A percentile compares a stretch with the other conserved stretches of the same genome.
phyloP scores from a whole-genome alignment of 2,888 invertebrate genomes.

The Andrena minutula region DNA sequence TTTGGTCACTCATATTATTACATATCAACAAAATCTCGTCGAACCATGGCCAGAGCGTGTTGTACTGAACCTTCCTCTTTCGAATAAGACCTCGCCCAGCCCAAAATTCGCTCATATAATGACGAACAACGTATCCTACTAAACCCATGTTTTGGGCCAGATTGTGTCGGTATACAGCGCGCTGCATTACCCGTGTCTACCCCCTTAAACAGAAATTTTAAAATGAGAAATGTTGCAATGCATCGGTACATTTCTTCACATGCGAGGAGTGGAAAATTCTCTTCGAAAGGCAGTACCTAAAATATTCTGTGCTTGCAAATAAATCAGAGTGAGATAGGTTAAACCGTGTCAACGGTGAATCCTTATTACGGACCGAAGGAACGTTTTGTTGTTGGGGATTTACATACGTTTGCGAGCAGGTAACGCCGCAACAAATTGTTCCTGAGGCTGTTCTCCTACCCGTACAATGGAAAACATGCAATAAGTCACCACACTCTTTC shows the following conservation, averaged over 20 bases:
- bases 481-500: conserved; percentile 64
- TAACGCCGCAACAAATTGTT: conserved; percentile 69
- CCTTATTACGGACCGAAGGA: conserved; percentile 42
- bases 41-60: too few relatives aligned
- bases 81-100: too few relatives aligned
- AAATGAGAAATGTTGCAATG: neutral
- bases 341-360: conserved; percentile 55
- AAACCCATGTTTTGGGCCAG: too few relatives aligned
- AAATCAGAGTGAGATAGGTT: neutral
- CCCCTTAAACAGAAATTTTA: too few relatives aligned
- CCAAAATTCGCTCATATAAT: too few relatives aligned
- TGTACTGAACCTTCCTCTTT: too few relatives aligned
- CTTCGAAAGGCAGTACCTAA: neutral
- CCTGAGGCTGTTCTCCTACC: conserved; percentile 30
- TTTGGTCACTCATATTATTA: too few relatives aligned
- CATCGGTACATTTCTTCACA: neutral
- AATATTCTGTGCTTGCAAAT: neutral
- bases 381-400: conserved; percentile 49
- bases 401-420: conserved; percentile 49
- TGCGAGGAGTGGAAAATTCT: neutral
- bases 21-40: too few relatives aligned
- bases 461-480: conserved; percentile 44
- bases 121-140: too few relatives aligned
- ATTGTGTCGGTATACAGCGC: too few relatives aligned
- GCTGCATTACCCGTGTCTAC: too few relatives aligned